Evolutionary conservation across 2,113 vertebrate genomes (phyloP), one percentile per base, ranked within the genome.

Genomic region (Dendropsophus ebraccatus): DNA sequence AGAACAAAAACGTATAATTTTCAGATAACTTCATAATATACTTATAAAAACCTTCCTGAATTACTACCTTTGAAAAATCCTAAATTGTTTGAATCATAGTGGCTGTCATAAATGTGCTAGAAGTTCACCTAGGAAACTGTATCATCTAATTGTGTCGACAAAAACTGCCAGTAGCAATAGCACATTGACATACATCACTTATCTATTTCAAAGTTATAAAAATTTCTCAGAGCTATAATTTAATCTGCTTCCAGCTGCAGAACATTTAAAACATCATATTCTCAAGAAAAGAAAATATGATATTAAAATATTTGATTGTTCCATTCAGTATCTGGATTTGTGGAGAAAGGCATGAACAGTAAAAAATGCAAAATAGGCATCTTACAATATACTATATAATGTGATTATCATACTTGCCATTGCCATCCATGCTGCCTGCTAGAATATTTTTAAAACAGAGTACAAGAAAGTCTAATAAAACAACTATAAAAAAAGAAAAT

Each of bases 61-160:
- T 92, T 92, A 92, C 93, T 92, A 92, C 88, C 89, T 92, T 91
- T 89, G 70, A 92, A 92, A 93, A 92, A 90, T 90, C 84, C 92
- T 92, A 89, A 83, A 75, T 67, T 87, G 84, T 92, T 91, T 93
- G 89, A 89, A 92, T 88, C 65, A 67, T 50, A 90, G 88, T 58
- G 88, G 37, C 82, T 92, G 91, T 92, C 91, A 90, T 88, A 88
- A 90, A 91, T 89, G 88, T 88, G 90, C 92, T 89, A 89, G 90
- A 91, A 91, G 93, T 92, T 93, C 92, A 93, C 90, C 91, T 93
- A 90, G 90, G 88, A 90, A 93, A 92, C 88, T 88, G 86, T 87
- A 90, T 90, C 88, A 91, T 93, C 91, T 90, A 89, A 93, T 92
- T 90, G 88, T 89, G 89, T 90, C 47, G 0, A 92, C 90, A 89